phyloP scores from a whole-genome alignment of 2,888 invertebrate genomes.

The Leptarthrus brevirostris region DNA sequence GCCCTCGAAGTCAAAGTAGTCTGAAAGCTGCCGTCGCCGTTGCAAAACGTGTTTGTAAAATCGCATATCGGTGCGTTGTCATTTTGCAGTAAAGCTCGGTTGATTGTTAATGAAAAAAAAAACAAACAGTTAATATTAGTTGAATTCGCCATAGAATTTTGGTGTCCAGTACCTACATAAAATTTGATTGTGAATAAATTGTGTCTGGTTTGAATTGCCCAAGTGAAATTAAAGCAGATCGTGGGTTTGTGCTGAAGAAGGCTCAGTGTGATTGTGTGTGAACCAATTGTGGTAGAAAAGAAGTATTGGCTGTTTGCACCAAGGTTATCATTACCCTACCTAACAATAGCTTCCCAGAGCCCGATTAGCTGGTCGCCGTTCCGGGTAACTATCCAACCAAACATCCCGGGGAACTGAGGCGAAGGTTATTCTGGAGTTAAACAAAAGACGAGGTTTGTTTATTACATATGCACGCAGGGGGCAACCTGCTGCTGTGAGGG shows the following conservation, averaged over 20 bases:
- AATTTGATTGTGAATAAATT: neutral
- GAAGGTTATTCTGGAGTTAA: constrained; percentile 23
- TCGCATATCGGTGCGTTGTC: neutral
- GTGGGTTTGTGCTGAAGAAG: neutral
- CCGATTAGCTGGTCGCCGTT: constrained; percentile 20
- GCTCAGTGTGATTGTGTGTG: constrained; percentile 4
- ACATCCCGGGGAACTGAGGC: constrained; percentile 38
- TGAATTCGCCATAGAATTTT: no score
- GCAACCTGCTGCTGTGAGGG: constrained; percentile 20
- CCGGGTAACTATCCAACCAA: constrained; percentile 37
- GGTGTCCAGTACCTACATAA: no score
- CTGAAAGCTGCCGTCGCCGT: constrained; percentile 61
- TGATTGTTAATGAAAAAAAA: constrained; percentile 5
- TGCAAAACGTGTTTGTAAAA: constrained; percentile 55
- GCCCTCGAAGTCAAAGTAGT: constrained; percentile 56
- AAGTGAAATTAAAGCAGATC: constrained; percentile 4
- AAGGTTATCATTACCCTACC: constrained; percentile 22
- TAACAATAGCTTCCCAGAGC: constrained; percentile 38
- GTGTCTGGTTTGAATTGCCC: no score
- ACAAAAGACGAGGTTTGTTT: constrained; percentile 39
- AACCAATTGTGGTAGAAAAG: constrained; percentile 12
- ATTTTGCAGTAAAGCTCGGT: constrained; percentile 44
- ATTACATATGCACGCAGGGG: constrained; percentile 22
- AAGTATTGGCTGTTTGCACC: constrained; percentile 26
- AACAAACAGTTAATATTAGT: neutral